Base-by-base conservation (phyloP, 2,888 invertebrate genomes). In the Tipula lateralis region DNA sequence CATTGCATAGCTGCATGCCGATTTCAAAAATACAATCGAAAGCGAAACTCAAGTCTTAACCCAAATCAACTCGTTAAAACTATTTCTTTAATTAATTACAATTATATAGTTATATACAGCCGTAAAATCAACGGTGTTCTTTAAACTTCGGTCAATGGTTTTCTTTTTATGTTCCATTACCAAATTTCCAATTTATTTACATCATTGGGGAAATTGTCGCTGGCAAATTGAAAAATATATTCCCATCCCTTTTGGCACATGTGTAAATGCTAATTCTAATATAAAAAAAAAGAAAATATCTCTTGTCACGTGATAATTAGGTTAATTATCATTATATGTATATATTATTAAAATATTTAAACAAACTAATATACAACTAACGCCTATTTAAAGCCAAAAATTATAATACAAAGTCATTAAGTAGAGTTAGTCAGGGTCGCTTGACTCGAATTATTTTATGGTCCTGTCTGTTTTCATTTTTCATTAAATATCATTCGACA, bases 301-400 rank as follows among this genome's bases (percentile, higher is more conserved):
- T 66, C 24, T 24, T 66, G 66, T 66, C 66, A 66, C 66, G 66
- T 66, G 66, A 66, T 66, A 66, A 66, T 66, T 66, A 66, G 66
- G 7, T 66, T 66, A 66, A 66, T 66, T 66, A 66, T 66, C n/a
- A 19, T n/a, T n/a, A n/a, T 50, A 32, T 12, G 13, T 12, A 12
- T 66, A 2, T 66, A 50, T 6, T 44, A 50, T 66, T 66, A 24
- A 66, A 66, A 44, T 44, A 44, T 3, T 1, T 16, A 13, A n/a
- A 44, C 44, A 7, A 36, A 36, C 36, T 36, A 36, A 36, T 12
- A 66, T 24, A 19, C 2, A 66, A 24, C 6, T 66, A 66, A 16
- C 44, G 12, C 19, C 3, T n/a, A 44, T 66, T 9, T 12, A 24
- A 24, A 9, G 24, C 24, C 7, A 3, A 24, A 66, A 24, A 24